phyloP scores from a whole-genome alignment of 2,113 vertebrate species.

The Trogon surrucura region DNA sequence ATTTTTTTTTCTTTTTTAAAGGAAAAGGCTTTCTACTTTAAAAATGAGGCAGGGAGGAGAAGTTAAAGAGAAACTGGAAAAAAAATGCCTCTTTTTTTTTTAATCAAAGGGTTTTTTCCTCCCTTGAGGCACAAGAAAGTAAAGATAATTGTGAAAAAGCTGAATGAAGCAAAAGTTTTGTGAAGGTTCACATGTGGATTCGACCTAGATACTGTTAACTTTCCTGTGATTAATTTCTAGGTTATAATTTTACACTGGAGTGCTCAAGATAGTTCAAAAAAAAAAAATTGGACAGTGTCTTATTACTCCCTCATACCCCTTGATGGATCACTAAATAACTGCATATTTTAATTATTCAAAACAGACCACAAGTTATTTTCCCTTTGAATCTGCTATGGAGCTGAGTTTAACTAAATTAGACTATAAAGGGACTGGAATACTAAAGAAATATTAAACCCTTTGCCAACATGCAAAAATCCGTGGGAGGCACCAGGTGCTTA shows the following conservation, averaged over 20 bases:
- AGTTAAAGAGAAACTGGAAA: not conserved
- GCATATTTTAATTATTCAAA: not conserved
- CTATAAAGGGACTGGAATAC: not conserved
- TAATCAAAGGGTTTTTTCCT: slow-evolving; percentile 11
- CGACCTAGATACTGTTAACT: slow-evolving; percentile 52
- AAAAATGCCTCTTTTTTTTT: not conserved
- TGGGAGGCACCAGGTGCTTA: not conserved
- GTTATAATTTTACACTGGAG: not conserved
- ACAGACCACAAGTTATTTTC: not conserved
- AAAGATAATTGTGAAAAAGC: slow-evolving; percentile 44
- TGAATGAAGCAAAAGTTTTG: slow-evolving; percentile 64
- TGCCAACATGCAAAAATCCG: not conserved
- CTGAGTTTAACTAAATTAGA: not conserved
- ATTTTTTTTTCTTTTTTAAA: not conserved
- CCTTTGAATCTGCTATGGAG: not conserved
- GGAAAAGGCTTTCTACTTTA: not conserved
- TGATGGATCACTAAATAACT: not conserved
- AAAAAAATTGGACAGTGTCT: not conserved
- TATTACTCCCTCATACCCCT: not conserved
- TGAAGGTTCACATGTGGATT: not conserved
- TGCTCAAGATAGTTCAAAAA: not conserved
- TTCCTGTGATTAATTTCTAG: not conserved
- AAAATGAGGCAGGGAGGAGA: not conserved
- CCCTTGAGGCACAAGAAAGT: not conserved
- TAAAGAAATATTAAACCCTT: not conserved